Base-by-base conservation (phyloP, 2,797 vertebrate species). In the Lepus townsendii region DNA sequence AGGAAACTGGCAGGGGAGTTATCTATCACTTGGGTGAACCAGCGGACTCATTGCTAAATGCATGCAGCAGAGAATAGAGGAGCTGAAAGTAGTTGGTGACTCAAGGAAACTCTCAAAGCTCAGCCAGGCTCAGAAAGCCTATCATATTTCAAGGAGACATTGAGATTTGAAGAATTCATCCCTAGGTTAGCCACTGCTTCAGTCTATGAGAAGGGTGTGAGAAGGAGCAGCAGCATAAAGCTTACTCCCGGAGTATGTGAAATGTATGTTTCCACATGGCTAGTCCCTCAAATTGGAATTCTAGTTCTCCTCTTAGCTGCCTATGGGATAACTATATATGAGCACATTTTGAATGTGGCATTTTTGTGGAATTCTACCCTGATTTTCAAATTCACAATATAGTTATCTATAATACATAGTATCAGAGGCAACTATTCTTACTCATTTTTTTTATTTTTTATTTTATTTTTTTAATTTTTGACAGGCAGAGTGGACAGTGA, bases 361-460 rank as follows among this genome's bases (percentile, higher is more conserved):
- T 68, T 16, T 65, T 83, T 9, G 12, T 7, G 2, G 3, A 24
- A 63, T 42, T 26, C 47, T 26, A 35, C 2, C 60, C 42, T 42
- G 3, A 26, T 60, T 75, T 22, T 92, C 26, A 38, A 72, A 88
- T 92, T 54, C 22, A 30, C 87, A 42, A 71, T 66, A 27, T 12
- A 27, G 32, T 38, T 16, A 80, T 27, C 68, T 82, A 52, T 52
- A 78, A 79, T 16, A 75, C 12, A 2, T 30, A 68, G n/a, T 72
- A 57, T 84, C 14, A 42, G 57, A 93, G 32, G 50, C 14, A 78
- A n/a, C 30, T 89, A 14, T 16, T 94, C 27, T 83, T 93, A n/a
- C 30, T 89, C 35, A 35, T 35, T 35, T 35, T 35, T 35, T 35
- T 35, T 35, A 35, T 35, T 35, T 35, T 35, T 35, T 35, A 35